Base-by-base conservation (phyloP, 2,888 invertebrate species). In the Drosophila pseudotalamancana region DNA sequence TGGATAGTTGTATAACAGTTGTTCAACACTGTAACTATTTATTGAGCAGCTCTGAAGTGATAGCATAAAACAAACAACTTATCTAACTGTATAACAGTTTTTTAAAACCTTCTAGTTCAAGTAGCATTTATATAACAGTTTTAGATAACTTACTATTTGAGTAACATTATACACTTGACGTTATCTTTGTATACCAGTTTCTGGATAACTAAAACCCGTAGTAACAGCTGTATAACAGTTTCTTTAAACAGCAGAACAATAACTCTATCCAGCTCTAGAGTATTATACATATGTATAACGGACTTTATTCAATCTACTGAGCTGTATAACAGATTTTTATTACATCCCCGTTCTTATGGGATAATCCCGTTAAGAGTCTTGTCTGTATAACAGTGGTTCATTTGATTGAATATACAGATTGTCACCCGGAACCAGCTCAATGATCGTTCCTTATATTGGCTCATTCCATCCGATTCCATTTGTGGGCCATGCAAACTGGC, bases 401-500 rank as follows among this genome's bases (percentile, higher is more conserved):
- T 45, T 14, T 21, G 8, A 21, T 21, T 21, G 21, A 2, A 29
- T 14, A 29, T 12, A 6, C 4, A 29, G 42, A 42, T 51, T 21
- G 8, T 21, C 2, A 8, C 27, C 4, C 6, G 34, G 19, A 21
- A 11, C 8, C 23, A 32, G 40, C 27, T 42, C n/a, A 25, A 12
- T 19, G 12, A 16, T 34, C 23, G 25, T 18, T 31, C 11, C 21
- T 23, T 49, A 31, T 62, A 37, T 37, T 29, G 51, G 54, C 40
- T 63, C 23, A 34, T 37, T 29, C 8, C 12, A 21, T 16, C 46
- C 51, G 74, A 50, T 54, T 73, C 31, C 29, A 29, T 16, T 40
- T 39, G 45, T 35, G 35, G 46, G n/a, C 42, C 19, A 35, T 53
- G 49, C 12, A 16, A 61, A 61, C 57, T 63, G 68, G 63, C 72